A percentile compares a stretch with the other conserved stretches of the same genome.
Conservation (phyloP, 2,888 invertebrate genomes). For the Linnaemya tessellans region DNA sequence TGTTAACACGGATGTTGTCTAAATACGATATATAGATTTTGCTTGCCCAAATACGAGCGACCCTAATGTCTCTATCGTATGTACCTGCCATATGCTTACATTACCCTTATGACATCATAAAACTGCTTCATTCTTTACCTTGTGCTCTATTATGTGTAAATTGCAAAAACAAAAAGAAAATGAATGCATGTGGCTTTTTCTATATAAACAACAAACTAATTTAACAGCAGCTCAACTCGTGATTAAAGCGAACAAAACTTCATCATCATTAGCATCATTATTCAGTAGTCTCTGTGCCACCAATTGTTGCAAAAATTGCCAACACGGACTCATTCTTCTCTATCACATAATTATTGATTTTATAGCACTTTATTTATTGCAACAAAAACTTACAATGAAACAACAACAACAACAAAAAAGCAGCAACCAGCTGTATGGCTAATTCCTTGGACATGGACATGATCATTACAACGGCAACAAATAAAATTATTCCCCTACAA, state of each 20-base stretch:
- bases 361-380: slow-evolving; percentile 65
- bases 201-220: slow-evolving; percentile 59
- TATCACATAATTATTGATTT: slow-evolving; percentile 69
- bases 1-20: too few species aligned
- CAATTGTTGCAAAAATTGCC: slow-evolving; percentile 56
- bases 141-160: slow-evolving; percentile 34
- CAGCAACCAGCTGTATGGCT: slow-evolving; percentile 43
- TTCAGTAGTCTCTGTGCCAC: slow-evolving; percentile 68
- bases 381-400: slow-evolving; percentile 33
- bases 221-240: slow-evolving; percentile 64
- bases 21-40: too few species aligned
- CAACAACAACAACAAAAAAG: neutral
- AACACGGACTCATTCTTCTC: slow-evolving; percentile 30
- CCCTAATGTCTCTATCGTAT: slow-evolving; percentile 4
- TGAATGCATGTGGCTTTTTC: slow-evolving; percentile 16
- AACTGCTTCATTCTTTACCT: slow-evolving; percentile 38
- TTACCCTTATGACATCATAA: slow-evolving; percentile 67
- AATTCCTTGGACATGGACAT: slow-evolving; percentile 51
- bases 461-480: slow-evolving; percentile 47
- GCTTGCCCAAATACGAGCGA: neutral
- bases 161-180: neutral
- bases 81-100: slow-evolving; percentile 7
- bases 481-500: slow-evolving; percentile 40
- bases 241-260: slow-evolving; percentile 65
- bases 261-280: slow-evolving; percentile 68